A percentile compares a stretch with the other conserved stretches of the same genome.
Evolutionary conservation across 2,797 vertebrate species (phyloP).

Genomic region (Amniataba percoides): DNA sequence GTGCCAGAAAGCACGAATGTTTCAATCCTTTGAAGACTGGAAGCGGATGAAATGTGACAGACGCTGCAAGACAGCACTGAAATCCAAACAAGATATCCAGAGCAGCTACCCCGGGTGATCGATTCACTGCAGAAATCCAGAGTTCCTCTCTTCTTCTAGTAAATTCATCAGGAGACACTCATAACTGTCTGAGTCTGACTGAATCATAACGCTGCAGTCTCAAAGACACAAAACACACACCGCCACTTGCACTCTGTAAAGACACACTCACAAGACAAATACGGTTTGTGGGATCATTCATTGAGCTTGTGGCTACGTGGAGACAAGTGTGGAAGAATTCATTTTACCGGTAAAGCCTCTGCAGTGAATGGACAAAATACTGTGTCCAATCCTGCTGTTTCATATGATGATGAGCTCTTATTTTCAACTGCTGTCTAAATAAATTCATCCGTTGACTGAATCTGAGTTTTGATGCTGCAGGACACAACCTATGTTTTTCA

Average conservation of each 20-base stretch:
- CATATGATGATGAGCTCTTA: background rate
- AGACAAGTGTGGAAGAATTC: background rate
- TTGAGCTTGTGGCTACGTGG: background rate
- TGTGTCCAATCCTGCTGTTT: background rate
- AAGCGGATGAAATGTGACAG: constrained; percentile 53
- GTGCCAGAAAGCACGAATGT: constrained; percentile 40
- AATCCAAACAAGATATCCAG: constrained; percentile 50
- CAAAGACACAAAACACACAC: constrained; percentile 49
- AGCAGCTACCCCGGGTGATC: constrained; percentile 25
- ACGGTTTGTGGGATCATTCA: background rate
- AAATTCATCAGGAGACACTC: constrained; percentile 54
- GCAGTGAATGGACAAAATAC: background rate
- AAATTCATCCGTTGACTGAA: background rate
- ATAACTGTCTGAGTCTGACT: constrained; percentile 24
- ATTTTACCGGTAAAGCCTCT: background rate
- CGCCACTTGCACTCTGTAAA: constrained; percentile 40
- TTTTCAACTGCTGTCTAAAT: background rate
- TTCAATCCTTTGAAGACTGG: constrained; percentile 39
- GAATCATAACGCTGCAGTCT: constrained; percentile 30
- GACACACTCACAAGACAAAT: constrained; percentile 40
- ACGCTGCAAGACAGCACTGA: background rate
- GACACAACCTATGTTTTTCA: no score
- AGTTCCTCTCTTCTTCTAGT: constrained; percentile 36
- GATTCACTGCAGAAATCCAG: constrained; percentile 33
- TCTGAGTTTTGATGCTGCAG: no score